These are phyloP conservation scores for Halesus radiatus DNA, from an alignment of 1,140 invertebrate genomes.

Conservation along the genomic window DNA sequence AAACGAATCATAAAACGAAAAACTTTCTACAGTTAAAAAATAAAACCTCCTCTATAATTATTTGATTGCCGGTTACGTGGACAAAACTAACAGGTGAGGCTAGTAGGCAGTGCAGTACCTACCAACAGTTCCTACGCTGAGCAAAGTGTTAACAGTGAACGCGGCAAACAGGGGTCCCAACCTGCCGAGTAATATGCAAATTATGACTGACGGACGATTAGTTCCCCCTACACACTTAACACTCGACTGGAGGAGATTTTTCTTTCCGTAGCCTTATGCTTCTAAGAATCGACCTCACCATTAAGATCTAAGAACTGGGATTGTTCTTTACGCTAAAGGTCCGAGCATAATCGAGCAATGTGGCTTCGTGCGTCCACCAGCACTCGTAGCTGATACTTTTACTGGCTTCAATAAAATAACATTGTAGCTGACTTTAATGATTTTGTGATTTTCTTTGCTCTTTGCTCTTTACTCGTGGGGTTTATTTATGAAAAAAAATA, in stretches of 20 bases:
- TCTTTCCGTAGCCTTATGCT: not conserved
- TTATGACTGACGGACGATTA: conserved; percentile 48
- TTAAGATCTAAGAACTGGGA: not conserved
- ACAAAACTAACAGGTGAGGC: too few species aligned
- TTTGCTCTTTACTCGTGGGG: too few species aligned
- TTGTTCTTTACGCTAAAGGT: conserved; percentile 9
- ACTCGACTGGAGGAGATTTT: conserved; percentile 6
- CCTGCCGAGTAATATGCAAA: conserved; percentile 51
- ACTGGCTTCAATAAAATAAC: not conserved
- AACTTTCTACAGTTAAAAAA: too few species aligned
- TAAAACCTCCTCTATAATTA: too few species aligned
- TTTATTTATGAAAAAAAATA: too few species aligned
- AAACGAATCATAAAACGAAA: too few species aligned
- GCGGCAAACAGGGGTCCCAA: conserved; percentile 10
- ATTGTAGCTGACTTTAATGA: not conserved
- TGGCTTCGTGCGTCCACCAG: not conserved
- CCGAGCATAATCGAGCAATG: conserved; percentile 20
- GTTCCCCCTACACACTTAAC: conserved; percentile 33
- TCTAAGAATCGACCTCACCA: conserved; percentile 39
- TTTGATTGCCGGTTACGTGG: too few species aligned
- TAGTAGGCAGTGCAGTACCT: too few species aligned
- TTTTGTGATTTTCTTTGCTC: not conserved
- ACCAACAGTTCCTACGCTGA: too few species aligned
- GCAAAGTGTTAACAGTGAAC: not conserved
- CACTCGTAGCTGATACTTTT: not conserved